phyloP scores from a whole-genome alignment of 2,888 invertebrate species.

The Diadegma fenestrale region DNA sequence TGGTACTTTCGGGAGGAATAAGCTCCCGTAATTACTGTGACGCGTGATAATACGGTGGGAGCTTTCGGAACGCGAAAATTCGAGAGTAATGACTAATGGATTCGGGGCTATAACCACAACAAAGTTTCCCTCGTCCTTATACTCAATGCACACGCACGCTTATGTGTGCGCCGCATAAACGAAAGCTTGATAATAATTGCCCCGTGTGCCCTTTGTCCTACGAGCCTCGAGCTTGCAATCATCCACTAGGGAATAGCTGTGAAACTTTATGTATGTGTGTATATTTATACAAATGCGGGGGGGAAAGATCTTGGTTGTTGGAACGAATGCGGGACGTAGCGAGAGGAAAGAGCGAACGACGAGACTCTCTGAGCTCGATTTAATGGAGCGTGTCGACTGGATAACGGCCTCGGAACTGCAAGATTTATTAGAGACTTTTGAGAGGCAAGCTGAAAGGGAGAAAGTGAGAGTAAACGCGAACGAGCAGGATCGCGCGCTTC shows the following conservation, averaged over 20 bases:
- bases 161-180: background rate
- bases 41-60: slow-evolving; percentile 39
- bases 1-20: background rate
- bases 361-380: slow-evolving; percentile 70
- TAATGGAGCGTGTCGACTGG: slow-evolving; percentile 79
- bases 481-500: slow-evolving; percentile 25
- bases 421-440: slow-evolving; percentile 77
- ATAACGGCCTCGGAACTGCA: slow-evolving; percentile 75
- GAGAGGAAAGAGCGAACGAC: background rate
- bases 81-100: slow-evolving; percentile 25
- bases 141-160: background rate
- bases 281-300: background rate
- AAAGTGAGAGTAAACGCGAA: slow-evolving; percentile 10
- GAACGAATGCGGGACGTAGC: slow-evolving; percentile 5
- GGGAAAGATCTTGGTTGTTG: slow-evolving; percentile 7
- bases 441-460: slow-evolving; percentile 19
- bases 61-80: slow-evolving; percentile 26
- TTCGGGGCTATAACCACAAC: slow-evolving; percentile 29
- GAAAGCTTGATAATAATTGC: slow-evolving; percentile 49
- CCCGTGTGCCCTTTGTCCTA: slow-evolving; percentile 46
- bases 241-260: slow-evolving; percentile 24
- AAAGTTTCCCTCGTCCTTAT: slow-evolving; percentile 41
- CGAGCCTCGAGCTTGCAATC: slow-evolving; percentile 43
- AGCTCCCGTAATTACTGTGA: slow-evolving; percentile 41
- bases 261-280: slow-evolving; percentile 8